Base-by-base conservation (phyloP, 1,140 invertebrate genomes). In the Drosophila tropicalis region DNA sequence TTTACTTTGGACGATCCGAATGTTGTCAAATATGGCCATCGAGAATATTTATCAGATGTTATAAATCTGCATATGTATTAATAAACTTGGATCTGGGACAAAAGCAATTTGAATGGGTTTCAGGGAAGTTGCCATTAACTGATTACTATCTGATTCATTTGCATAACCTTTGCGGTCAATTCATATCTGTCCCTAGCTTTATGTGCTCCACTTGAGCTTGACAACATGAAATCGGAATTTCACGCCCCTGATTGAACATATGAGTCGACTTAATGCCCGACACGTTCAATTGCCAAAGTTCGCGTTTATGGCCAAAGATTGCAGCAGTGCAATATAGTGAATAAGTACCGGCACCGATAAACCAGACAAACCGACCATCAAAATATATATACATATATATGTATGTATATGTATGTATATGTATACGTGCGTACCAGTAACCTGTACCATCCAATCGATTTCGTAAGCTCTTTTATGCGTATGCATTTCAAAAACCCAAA, bases 241-340 rank as follows among this genome's bases (percentile, higher is more conserved):
- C 17, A 58, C 56, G 34, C 56, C 56, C 34, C 60, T 40, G 34
- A 10, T 39, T 15, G 39, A 62, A 62, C 29, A 29, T 4, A 19
- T 19, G 34, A 44, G 60, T 12, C 2, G n/a, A 39, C 40, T 47
- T 47, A 44, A 67, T 67, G 66, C 66, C 15, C 40, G 36, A 57
- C 66, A 67, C 66, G 66, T 67, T 32, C 66, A 54, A 61, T 67
- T 61, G 63, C 41, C 66, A 60, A 61, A 61, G 44, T 47, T 67
- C 32, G 32, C 25, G 34, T 25, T 40, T 41, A 34, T 39, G 64
- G 64, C 64, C 62, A 65, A 22, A 22, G 41, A 54, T 39, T 22
- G 62, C 44, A 22, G 54, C n/a, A 65, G 62, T 54, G 32, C 34
- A 65, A 54, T 65, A 51, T 25, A 39, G 25, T 55, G 2, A 47